phyloP scores from a whole-genome alignment of 1,140 invertebrate genomes.

The Tetramorium alpestre region DNA sequence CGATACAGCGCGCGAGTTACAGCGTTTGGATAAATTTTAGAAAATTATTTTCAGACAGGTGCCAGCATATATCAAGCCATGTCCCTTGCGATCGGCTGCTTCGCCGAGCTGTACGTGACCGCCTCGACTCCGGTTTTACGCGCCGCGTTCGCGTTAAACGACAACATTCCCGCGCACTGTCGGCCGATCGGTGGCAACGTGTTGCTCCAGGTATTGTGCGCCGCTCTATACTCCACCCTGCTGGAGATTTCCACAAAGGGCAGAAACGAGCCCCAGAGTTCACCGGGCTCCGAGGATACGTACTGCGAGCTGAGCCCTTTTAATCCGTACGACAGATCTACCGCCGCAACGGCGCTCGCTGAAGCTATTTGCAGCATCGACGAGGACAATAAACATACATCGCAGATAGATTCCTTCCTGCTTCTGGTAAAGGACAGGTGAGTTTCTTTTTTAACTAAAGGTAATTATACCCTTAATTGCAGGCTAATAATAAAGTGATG shows the following conservation, averaged over 20 bases:
- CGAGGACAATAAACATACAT: slow-evolving; percentile 90
- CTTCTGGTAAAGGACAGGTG: slow-evolving; percentile 85
- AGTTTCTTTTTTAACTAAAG: not conserved
- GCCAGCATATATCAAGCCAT: slow-evolving; percentile 92
- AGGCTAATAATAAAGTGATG: not conserved
- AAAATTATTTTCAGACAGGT: slow-evolving; percentile 85
- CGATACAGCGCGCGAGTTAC: not conserved
- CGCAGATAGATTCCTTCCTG: slow-evolving; percentile 88
- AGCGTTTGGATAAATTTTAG: not conserved
- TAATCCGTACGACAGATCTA: slow-evolving; percentile 70
- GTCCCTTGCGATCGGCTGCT: slow-evolving; percentile 89
- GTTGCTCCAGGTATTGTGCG: slow-evolving; percentile 86
- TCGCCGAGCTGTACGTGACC: slow-evolving; percentile 89
- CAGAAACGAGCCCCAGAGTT: not conserved
- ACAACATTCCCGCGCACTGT: slow-evolving; percentile 88
- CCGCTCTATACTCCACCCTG: slow-evolving; percentile 60
- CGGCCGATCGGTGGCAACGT: slow-evolving; percentile 88
- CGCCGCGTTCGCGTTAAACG: slow-evolving; percentile 87
- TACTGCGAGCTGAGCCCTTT: slow-evolving; percentile 68
- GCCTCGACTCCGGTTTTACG: slow-evolving; percentile 87
- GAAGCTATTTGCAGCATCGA: slow-evolving; percentile 92
- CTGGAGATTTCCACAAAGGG: slow-evolving; percentile 42
- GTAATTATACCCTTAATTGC: not conserved
- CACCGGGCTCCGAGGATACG: slow-evolving; percentile 42
- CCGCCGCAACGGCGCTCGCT: slow-evolving; percentile 86